Base-by-base conservation (phyloP, 2,888 invertebrate genomes). In the Eupithecia insigniata region DNA sequence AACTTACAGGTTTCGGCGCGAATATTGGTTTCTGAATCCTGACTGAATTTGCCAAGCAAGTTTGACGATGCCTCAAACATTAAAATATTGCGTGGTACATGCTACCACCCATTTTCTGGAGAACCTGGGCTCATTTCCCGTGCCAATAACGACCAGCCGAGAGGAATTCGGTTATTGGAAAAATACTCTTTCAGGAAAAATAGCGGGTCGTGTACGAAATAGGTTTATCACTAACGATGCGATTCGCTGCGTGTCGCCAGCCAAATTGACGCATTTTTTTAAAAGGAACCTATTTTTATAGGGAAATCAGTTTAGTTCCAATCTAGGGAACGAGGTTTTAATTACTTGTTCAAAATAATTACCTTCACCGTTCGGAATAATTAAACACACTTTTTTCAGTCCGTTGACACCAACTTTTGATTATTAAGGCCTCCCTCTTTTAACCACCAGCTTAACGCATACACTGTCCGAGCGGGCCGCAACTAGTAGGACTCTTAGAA, bases 141-240 rank as follows among this genome's bases (percentile, higher is more conserved):
- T 55, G 55, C 55, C 55, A 26, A 55, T 55, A 22, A 26, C 26
- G 1, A 55, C 55, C 55, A 76, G 69, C 39, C 70, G 67, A 64
- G 70, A 67, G 73, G 73, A 75, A 74, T 73, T 72, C 67, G 67
- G 72, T 73, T 77, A 77, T 68, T 71, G 72, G 71, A 55, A 71
- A 72, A 62, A 66, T 72, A 61, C 58, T 69, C 66, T 66, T 73
- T 68, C 34, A 36, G 66, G n/a, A 67, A 70, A 72, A 69, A 72
- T 46, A 62, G 43, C 30, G n/a, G 36, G 34, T 30, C 30, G n/a
- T 30, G 66, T 51, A 39, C 32, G 51, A 34, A 67, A 67, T 32
- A 55, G 55, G 39, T 39, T 65, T 36, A 64, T 28, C 39, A 39
- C 39, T 36, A 65, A 65, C 55, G 67, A 67, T n/a, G 58, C 51